Base-by-base conservation (phyloP, 2,113 vertebrate species). In the Macaca mulatta region DNA sequence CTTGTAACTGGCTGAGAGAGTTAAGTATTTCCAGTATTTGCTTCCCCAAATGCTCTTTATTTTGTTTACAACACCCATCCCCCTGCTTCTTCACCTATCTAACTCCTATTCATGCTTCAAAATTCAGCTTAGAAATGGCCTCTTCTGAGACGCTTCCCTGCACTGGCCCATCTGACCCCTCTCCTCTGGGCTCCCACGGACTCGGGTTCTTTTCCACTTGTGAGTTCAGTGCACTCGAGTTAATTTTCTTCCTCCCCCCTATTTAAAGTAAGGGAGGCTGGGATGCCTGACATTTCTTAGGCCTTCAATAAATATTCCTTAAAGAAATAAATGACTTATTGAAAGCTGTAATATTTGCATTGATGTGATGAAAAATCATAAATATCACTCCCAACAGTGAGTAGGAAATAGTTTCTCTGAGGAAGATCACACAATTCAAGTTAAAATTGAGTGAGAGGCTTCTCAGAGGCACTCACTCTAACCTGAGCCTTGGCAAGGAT, bases 301-400 rank as follows among this genome's bases (percentile, higher is more conserved):
- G 5, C 8, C 8, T 61, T 93, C 61, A 59, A 77, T 80, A 92
- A 84, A 69, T 52, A 97, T n/a, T 85, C 23, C 48, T 70, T 70
- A 38, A 96, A 89, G 40, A 18, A 89, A 87, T 96, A 95, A 93
- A 69, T 23, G 11, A 48, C 74, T 78, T 87, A 72, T 70, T 96
- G 27, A 86, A 96, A 95, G 27, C 20, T 25, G 90, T 81, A 72
- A n/a, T 64, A 86, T 90, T 92, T 70, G 93, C 45, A 93, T 69
- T 81, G 87, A 78, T 82, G 20, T 8, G 77, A 75, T 35, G 23
- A 84, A 85, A 78, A 96, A 57, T 95, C 40, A 57, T 55, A 78
- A 96, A 52, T 78, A 88, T 43, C 20, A 50, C 16, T 94, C 55
- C 59, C 25, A 94, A 80, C n/a, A 81, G 20, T 59, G 52, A 90